Conservation (phyloP, 2,888 invertebrate genomes). For the Drosophila cognata region DNA sequence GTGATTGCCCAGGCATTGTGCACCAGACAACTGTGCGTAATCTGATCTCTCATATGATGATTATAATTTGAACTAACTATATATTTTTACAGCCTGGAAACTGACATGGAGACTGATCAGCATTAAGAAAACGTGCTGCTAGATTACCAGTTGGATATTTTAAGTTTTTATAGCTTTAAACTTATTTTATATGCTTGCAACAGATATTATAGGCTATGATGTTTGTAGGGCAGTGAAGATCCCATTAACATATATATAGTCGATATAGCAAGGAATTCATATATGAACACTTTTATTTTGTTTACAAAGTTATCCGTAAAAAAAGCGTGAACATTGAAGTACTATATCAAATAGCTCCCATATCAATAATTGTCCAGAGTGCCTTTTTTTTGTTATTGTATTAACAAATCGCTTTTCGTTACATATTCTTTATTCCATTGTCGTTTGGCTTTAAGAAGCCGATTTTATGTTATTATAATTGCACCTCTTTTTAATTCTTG, state of each 20-base stretch:
- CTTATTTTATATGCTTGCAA: neutral
- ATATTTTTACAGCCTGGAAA: conserved; percentile 47
- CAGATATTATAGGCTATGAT: neutral
- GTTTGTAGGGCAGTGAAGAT: neutral
- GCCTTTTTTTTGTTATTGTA: neutral
- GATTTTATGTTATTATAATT: neutral
- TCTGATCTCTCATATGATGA: neutral
- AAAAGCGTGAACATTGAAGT: neutral
- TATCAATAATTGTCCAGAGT: neutral
- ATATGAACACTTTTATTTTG: neutral
- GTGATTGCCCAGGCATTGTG: conserved; percentile 41
- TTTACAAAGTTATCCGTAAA: neutral
- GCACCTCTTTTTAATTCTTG: neutral
- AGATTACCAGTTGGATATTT: neutral
- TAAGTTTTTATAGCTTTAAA: conserved; percentile 6
- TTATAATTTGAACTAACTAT: neutral
- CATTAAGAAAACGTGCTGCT: neutral
- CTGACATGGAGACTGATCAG: conserved; percentile 41
- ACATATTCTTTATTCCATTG: neutral
- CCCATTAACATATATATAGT: neutral
- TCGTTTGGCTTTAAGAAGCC: neutral
- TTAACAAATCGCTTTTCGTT: neutral
- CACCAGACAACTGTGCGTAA: conserved; percentile 42
- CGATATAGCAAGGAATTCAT: neutral
- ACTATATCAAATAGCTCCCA: neutral